Conservation (phyloP, 2,113 vertebrate genomes). For the Nothocercus julius region DNA sequence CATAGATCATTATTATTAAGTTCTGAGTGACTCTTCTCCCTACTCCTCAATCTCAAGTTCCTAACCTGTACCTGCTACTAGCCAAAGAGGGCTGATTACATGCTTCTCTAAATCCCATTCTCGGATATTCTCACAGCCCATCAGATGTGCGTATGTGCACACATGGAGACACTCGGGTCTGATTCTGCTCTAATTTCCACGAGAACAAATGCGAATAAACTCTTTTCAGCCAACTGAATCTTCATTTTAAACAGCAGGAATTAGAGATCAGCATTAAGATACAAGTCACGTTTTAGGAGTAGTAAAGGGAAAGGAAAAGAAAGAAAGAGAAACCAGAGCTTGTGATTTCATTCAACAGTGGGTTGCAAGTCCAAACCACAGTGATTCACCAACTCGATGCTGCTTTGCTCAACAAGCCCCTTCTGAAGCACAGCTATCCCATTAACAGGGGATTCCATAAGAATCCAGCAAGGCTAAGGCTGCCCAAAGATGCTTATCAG, state of each 20-base stretch:
- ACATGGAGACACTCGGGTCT: background rate
- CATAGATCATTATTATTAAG: background rate
- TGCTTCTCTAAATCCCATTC: background rate
- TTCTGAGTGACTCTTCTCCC: background rate
- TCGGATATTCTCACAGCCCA: background rate
- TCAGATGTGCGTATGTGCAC: background rate
- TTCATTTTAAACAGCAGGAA: background rate
- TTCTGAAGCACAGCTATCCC: background rate
- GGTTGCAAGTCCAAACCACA: background rate
- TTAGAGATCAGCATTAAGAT: background rate
- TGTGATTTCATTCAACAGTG: background rate
- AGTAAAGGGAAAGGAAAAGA: fast-evolving
- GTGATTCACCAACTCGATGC: background rate
- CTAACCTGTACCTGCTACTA: background rate
- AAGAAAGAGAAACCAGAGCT: background rate
- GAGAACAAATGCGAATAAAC: background rate
- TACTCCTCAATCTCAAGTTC: background rate
- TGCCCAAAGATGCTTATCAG: background rate
- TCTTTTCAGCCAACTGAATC: background rate
- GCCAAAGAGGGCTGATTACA: background rate
- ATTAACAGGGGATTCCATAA: background rate
- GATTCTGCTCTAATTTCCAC: background rate
- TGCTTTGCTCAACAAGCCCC: background rate
- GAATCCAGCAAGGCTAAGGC: background rate
- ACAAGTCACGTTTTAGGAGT: background rate